A percentile compares a stretch with the other conserved stretches of the same genome.
Evolutionary conservation across 2,888 invertebrate genomes (phyloP).

Genomic region (Xestia rhomboidea): DNA sequence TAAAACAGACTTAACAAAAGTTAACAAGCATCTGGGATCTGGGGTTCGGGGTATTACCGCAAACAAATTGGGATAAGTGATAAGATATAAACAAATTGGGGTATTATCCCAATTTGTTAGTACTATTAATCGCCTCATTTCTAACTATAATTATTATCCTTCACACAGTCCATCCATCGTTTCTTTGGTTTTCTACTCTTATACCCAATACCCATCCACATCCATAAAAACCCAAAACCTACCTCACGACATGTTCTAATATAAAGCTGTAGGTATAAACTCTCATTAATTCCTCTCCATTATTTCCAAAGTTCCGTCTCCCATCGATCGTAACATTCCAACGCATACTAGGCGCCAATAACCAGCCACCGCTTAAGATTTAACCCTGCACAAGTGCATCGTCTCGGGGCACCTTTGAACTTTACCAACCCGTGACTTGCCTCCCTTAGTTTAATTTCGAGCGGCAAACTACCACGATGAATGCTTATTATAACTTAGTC

Average conservation of each 20-base stretch:
- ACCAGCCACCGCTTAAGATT: slow-evolving; percentile 34
- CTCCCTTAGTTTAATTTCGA: slow-evolving; percentile 38
- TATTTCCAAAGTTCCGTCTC: not conserved
- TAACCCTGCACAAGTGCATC: slow-evolving; percentile 35
- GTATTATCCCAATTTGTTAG: too few species aligned
- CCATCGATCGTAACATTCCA: slow-evolving; percentile 16
- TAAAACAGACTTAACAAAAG: too few species aligned
- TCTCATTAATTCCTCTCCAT: not conserved
- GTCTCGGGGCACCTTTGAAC: slow-evolving; percentile 45
- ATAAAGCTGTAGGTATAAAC: not conserved
- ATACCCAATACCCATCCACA: not conserved
- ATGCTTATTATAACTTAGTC: slow-evolving; percentile 23
- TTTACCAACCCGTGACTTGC: slow-evolving; percentile 43
- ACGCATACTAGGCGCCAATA: slow-evolving; percentile 22
- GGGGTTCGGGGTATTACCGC: too few species aligned
- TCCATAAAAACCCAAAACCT: not conserved
- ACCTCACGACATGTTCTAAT: not conserved
- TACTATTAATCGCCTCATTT: not conserved
- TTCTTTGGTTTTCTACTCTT: not conserved
- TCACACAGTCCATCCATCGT: not conserved
- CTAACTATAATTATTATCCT: not conserved
- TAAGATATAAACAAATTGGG: too few species aligned
- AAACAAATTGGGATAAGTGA: too few species aligned
- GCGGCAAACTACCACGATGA: slow-evolving; percentile 34
- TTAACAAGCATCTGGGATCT: too few species aligned